Conservation (phyloP, 2,113 vertebrate genomes). For the Gymnobelideus leadbeateri region DNA sequence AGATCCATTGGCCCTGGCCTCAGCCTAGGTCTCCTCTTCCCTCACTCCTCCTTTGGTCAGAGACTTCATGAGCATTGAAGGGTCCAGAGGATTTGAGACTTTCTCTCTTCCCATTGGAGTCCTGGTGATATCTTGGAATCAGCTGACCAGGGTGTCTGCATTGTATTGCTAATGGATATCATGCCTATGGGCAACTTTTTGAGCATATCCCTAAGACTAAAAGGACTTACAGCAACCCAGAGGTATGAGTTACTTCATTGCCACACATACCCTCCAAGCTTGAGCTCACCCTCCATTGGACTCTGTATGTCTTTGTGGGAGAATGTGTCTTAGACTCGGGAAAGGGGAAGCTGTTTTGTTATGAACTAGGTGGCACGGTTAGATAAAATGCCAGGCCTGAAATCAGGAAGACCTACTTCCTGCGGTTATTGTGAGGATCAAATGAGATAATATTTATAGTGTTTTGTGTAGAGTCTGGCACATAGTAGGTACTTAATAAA, state of each 20-base stretch:
- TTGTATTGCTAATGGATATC: not conserved
- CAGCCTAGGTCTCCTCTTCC: not conserved
- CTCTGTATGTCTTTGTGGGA: not conserved
- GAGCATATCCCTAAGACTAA: not conserved
- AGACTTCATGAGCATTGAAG: not conserved
- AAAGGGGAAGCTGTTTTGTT: not conserved
- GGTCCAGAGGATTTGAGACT: not conserved
- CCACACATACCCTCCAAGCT: not conserved
- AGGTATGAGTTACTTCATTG: not conserved
- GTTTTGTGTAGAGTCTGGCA: not conserved
- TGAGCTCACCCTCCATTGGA: not conserved
- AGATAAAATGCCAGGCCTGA: not conserved
- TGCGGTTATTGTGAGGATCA: not conserved
- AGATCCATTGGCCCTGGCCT: not conserved
- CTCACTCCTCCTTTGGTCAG: not conserved
- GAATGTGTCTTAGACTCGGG: not conserved
- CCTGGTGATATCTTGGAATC: not conserved
- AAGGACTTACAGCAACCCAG: not conserved
- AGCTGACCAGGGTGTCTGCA: not conserved
- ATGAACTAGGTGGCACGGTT: not conserved
- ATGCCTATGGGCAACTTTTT: not conserved
- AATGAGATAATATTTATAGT: not conserved
- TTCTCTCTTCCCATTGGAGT: not conserved
- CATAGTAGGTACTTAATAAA: not conserved
- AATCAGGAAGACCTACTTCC: not conserved